Evolutionary conservation across 2,888 invertebrate genomes (phyloP), one percentile per base, ranked within the genome.

Genomic region (Spodoptera littoralis): DNA sequence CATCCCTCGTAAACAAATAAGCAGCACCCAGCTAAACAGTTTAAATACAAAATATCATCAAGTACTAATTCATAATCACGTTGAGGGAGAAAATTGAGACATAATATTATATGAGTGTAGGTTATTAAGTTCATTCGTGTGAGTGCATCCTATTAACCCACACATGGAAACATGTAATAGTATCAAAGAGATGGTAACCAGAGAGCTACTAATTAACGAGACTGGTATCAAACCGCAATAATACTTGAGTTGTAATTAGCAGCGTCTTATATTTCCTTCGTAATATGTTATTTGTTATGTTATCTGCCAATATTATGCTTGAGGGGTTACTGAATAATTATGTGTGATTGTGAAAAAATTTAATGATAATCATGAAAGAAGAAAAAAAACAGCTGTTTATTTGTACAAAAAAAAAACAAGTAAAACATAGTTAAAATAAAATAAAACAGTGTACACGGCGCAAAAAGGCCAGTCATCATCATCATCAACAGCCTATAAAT

Each of bases 191-290:
- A 58, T 53, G 61, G 79, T 70, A 70, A 76, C 77, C 49, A 4
- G 52, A 78, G 71, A 65, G 50, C 22, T 60, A 50, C 70, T 74
- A 74, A 78, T 79, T 79, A 76, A 63, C 51, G 54, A 67, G 69
- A 58, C 60, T 60, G 68, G 61, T 71, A 75, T 77, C 60, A 77
- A 68, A 67, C 58, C 70, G 53, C 64, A 66, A 71, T 78, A 69
- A 76, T 66, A 65, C 79, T 76, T 69, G 73, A 68, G 78, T 76
- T 54, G 62, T 69, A 74, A 78, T 79, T 73, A 76, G 73, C 49
- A 60, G 11, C 57, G 63, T 76, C 77, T 76, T 70, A 67, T 58
- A 70, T 69, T 65, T 8, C 62, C 36, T n/a, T 57, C 50, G 50
- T 66, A 64, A 66, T 43, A 18, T 48, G 52, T 60, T 66, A 66